phyloP scores from a whole-genome alignment of 1,140 invertebrate genomes.

The Planococcus citri region DNA sequence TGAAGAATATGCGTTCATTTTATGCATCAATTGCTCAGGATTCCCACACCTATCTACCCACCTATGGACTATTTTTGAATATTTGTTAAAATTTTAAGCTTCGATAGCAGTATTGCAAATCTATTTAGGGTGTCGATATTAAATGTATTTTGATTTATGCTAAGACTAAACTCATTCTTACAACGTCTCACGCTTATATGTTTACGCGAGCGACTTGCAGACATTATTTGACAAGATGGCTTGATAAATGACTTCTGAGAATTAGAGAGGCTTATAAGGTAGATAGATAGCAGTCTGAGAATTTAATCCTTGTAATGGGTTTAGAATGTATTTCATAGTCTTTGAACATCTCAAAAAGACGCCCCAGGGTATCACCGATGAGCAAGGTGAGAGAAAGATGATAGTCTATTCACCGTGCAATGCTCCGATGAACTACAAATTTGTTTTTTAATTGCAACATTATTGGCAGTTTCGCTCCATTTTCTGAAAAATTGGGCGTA shows the following conservation, averaged over 20 bases:
- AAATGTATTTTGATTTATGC: neutral
- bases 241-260: neutral
- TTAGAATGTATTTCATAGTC: neutral
- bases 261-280: neutral
- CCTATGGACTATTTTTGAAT: too few species aligned
- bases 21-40: too few species aligned
- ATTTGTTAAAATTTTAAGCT: too few species aligned
- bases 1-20: too few species aligned
- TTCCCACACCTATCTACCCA: too few species aligned
- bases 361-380: neutral
- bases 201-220: neutral
- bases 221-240: neutral
- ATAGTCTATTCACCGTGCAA: too few species aligned
- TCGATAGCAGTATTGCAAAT: neutral
- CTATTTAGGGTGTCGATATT: neutral
- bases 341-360: neutral
- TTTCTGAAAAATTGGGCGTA: too few species aligned
- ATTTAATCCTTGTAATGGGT: neutral
- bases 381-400: neutral
- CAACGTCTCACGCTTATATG: neutral
- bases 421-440: too few species aligned
- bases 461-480: too few species aligned
- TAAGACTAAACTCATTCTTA: neutral
- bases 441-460: too few species aligned
- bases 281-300: neutral